A percentile compares a stretch with the other conserved stretches of the same genome.
Evolutionary conservation across 2,888 invertebrate genomes (phyloP).

Genomic region (Pristionchus entomophagus): DNA sequence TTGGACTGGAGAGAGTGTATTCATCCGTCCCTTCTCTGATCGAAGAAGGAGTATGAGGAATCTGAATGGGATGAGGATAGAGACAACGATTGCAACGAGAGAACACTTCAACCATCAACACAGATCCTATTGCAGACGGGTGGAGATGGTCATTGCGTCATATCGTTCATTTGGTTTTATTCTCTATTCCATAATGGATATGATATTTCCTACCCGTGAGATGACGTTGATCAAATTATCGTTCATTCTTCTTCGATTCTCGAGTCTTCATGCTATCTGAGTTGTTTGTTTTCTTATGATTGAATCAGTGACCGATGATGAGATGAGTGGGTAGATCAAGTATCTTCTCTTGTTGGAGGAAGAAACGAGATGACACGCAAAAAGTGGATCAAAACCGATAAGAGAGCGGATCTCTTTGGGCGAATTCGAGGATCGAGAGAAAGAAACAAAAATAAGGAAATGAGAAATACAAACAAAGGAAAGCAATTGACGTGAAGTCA

Average conservation of each 20-base stretch:
- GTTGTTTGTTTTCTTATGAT: background rate
- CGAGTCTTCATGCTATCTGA: conserved; percentile 24
- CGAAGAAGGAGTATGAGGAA: background rate
- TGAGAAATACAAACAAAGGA: background rate
- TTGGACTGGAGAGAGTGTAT: conserved; percentile 30
- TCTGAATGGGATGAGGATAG: no score
- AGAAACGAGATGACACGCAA: conserved; percentile 38
- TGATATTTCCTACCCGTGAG: background rate
- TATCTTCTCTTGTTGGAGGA: background rate
- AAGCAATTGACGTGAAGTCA: background rate
- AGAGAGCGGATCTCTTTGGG: conserved; percentile 2
- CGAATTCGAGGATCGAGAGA: background rate
- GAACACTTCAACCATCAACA: no score
- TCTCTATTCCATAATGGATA: no score
- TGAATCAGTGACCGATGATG: background rate
- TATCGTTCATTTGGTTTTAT: no score
- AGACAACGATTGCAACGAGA: no score
- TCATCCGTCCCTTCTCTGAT: background rate
- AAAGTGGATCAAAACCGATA: conserved; percentile 34
- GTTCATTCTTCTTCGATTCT: conserved; percentile 11
- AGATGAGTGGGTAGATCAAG: conserved; percentile 23
- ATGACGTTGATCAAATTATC: background rate
- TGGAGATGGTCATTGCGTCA: no score
- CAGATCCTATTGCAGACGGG: no score
- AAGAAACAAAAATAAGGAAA: background rate